Percentiles rank a stretch among this genome's conserved stretches.
Evolutionary conservation across 2,113 vertebrate genomes (phyloP).

Genomic region (Megalops atlanticus): DNA sequence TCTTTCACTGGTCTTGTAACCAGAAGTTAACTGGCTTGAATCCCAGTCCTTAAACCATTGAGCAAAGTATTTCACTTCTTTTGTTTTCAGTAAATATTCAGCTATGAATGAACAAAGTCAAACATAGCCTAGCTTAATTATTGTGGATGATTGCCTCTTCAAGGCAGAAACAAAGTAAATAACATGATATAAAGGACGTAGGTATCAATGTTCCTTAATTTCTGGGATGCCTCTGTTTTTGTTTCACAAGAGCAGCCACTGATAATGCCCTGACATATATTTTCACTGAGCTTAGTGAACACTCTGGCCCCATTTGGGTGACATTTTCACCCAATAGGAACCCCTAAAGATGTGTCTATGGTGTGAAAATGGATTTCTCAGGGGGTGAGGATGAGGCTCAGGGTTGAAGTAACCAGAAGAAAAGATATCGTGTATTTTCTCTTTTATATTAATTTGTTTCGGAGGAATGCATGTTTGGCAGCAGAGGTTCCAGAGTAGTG

Average conservation of each 20-base stretch:
- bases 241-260: too few relatives aligned
- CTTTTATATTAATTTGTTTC: conserved; percentile 26
- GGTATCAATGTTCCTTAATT: too few relatives aligned
- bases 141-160: too few relatives aligned
- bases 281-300: too few relatives aligned
- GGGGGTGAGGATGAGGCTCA: too few relatives aligned
- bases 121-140: not conserved
- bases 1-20: not conserved
- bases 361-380: conserved; percentile 16
- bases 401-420: conserved; percentile 8
- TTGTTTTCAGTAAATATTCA: not conserved
- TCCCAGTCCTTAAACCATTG: not conserved
- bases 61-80: not conserved
- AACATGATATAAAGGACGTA: too few relatives aligned
- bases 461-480: conserved; percentile 27
- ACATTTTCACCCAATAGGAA: not conserved
- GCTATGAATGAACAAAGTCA: not conserved
- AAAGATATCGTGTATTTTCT: conserved; percentile 16
- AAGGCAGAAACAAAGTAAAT: too few relatives aligned
- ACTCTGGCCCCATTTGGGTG: not conserved
- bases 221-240: too few relatives aligned
- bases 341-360: not conserved
- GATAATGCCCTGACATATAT: too few relatives aligned
- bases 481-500: not conserved
- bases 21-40: not conserved